phyloP scores from a whole-genome alignment of 2,797 vertebrate species.

The Emydoidea blandingii region DNA sequence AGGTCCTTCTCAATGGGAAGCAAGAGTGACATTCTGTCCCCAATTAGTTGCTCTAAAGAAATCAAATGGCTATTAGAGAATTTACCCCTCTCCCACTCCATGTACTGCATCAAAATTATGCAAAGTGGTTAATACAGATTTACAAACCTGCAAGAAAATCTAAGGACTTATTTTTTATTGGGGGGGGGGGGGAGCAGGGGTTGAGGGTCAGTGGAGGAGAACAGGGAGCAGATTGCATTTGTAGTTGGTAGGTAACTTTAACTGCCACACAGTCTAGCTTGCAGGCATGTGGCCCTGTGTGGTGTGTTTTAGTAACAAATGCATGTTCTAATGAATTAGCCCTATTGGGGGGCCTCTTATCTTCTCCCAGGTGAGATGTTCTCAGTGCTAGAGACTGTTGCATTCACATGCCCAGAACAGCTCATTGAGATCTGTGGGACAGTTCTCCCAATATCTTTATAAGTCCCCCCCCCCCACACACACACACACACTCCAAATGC shows the following conservation, averaged over 20 bases:
- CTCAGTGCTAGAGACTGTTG: not conserved
- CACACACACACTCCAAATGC: not conserved
- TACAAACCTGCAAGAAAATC: not conserved
- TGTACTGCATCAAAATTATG: not conserved
- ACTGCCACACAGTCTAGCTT: not conserved
- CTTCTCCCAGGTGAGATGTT: slow-evolving; percentile 50
- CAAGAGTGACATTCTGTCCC: not conserved
- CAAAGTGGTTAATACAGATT: not conserved
- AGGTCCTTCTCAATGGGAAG: not conserved
- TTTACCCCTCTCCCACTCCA: not conserved
- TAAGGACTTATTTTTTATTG: fast-evolving
- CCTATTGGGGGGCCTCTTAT: slow-evolving; percentile 32
- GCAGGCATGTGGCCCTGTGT: slow-evolving; percentile 21
- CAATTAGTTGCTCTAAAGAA: not conserved
- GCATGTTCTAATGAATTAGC: slow-evolving; percentile 41
- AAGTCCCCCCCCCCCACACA: not conserved
- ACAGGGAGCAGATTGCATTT: not conserved
- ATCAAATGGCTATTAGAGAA: not conserved
- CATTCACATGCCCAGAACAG: not conserved
- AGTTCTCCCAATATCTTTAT: slow-evolving; percentile 18
- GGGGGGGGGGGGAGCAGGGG: not conserved
- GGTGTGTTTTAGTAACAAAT: slow-evolving; percentile 45
- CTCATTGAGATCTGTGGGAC: not conserved
- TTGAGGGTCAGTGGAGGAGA: not conserved
- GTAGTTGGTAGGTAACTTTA: slow-evolving; percentile 31